phyloP scores from a whole-genome alignment of 2,888 invertebrate species.

The Homarus gammarus region DNA sequence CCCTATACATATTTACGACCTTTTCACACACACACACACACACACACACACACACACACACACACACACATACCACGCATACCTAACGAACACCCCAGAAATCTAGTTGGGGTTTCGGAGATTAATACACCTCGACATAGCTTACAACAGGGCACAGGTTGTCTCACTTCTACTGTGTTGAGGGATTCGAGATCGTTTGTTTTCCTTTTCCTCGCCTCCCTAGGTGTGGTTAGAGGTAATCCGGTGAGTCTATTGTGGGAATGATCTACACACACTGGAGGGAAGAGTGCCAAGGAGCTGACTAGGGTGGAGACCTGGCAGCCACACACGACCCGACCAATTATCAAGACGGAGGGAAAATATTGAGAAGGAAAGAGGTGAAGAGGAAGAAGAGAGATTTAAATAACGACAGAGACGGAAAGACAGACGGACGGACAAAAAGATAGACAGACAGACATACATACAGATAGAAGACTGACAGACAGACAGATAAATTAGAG shows the following conservation, averaged over 20 bases:
- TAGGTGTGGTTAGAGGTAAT: not conserved
- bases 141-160: not conserved
- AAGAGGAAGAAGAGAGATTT: not conserved
- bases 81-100: not conserved
- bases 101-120: not conserved
- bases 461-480: not conserved
- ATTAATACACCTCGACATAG: not conserved
- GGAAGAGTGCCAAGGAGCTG: not conserved
- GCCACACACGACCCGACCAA: too few relatives aligned
- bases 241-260: not conserved
- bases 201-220: not conserved
- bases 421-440: conserved; percentile 6
- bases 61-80: not conserved
- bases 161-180: not conserved
- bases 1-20: too few relatives aligned
- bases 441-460: not conserved
- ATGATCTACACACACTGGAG: not conserved
- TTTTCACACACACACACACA: too few relatives aligned
- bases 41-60: conserved; percentile 2
- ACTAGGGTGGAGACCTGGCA: not conserved
- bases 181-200: not conserved
- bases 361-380: not conserved
- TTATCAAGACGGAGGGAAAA: not conserved
- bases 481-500: not conserved
- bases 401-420: not conserved